A percentile compares a stretch with the other conserved stretches of the same genome.
Evolutionary conservation across 2,888 invertebrate species (phyloP).

Genomic region (Noctua comes): DNA sequence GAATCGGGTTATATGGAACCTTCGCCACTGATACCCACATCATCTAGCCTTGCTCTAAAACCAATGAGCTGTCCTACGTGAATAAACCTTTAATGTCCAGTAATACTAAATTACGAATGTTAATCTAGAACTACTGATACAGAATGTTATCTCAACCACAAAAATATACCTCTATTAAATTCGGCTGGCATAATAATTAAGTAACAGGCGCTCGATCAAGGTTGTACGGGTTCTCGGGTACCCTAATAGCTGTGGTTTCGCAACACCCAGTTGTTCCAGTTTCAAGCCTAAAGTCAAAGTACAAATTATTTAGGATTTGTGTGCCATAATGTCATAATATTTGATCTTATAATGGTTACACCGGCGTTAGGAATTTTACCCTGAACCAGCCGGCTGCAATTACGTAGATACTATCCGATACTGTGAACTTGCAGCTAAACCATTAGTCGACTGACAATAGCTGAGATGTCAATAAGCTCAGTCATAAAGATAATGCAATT

Average conservation of each 20-base stretch:
- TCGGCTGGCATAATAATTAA: slow-evolving; percentile 90
- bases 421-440: slow-evolving; percentile 50
- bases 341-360: slow-evolving; percentile 76
- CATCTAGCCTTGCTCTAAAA: slow-evolving; percentile 45
- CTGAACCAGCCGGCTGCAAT: slow-evolving; percentile 67
- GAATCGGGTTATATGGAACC: too few species aligned
- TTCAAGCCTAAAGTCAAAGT: slow-evolving; percentile 84
- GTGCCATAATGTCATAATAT: slow-evolving; percentile 82
- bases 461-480: slow-evolving; percentile 41
- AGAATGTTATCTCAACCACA: slow-evolving; percentile 71
- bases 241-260: slow-evolving; percentile 85
- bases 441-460: slow-evolving; percentile 43
- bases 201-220: slow-evolving; percentile 88
- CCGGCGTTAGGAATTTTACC: slow-evolving; percentile 76
- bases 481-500: slow-evolving; percentile 40
- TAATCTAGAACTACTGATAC: slow-evolving; percentile 56
- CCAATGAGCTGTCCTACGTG: slow-evolving; percentile 34
- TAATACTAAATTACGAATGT: slow-evolving; percentile 62
- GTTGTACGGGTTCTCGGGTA: slow-evolving; percentile 81
- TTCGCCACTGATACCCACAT: too few species aligned
- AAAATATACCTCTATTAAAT: slow-evolving; percentile 83
- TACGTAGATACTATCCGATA: slow-evolving; percentile 60
- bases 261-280: slow-evolving; percentile 83
- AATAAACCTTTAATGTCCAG: slow-evolving; percentile 44
- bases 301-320: slow-evolving; percentile 87